Evolutionary conservation across 1,140 invertebrate species (phyloP).

Genomic region (Drosophila melanica): DNA sequence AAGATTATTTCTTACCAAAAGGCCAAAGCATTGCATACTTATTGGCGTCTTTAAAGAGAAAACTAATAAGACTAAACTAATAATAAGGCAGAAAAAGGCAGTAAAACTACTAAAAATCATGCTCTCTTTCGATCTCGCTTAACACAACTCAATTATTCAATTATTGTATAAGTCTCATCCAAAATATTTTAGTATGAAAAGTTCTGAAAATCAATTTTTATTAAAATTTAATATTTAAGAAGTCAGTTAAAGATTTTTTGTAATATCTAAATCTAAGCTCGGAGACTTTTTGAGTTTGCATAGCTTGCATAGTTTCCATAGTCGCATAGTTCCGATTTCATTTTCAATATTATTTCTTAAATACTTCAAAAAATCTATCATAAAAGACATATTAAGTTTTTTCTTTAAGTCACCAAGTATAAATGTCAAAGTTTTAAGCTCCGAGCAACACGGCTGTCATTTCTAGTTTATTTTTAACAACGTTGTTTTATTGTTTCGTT

Average conservation of each 20-base stretch:
- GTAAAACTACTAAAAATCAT: neutral
- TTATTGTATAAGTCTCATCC: neutral
- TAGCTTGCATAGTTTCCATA: too few relatives aligned
- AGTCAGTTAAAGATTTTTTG: too few relatives aligned
- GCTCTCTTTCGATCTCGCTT: neutral
- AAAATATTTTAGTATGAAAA: too few relatives aligned
- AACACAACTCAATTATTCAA: neutral
- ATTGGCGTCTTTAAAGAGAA: neutral
- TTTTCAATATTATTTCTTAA: neutral
- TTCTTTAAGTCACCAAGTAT: neutral
- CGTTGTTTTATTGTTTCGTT: neutral
- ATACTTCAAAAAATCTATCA: too few relatives aligned
- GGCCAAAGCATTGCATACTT: conserved; percentile 14
- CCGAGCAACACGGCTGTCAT: neutral
- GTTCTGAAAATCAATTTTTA: too few relatives aligned
- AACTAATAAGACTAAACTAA: too few relatives aligned
- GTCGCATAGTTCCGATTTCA: neutral
- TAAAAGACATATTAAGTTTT: neutral
- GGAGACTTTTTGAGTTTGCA: too few relatives aligned
- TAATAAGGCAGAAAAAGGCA: too few relatives aligned
- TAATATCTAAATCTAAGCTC: too few relatives aligned
- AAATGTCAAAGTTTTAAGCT: neutral
- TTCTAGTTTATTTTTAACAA: neutral
- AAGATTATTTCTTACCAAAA: conserved; percentile 6
- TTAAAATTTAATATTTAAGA: too few relatives aligned